Evolutionary conservation across 2,797 vertebrate genomes (phyloP), one percentile per base, ranked within the genome.

Genomic region (Psittacula echo): DNA sequence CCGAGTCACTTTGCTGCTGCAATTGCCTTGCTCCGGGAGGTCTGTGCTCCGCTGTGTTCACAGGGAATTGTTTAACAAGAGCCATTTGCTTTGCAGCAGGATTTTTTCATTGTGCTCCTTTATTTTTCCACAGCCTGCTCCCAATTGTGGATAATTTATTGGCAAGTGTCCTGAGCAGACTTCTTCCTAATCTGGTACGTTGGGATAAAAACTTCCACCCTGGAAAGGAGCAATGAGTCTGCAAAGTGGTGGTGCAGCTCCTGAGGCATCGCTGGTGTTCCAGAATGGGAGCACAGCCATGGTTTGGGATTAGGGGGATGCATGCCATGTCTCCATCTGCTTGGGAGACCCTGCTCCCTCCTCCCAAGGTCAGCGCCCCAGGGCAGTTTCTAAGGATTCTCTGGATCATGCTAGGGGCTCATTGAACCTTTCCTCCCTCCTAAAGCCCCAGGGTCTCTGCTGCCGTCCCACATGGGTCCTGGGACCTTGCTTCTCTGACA

Each of bases 61-160:
- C 53, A 42, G 84, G 87, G 95, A 92, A 89, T 64, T 76, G 87
- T 85, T 91, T 87, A 93, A 92, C 89, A 65, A 87, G 82, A 94
- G 60, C 79, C 78, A 74, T 74, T 89, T 83, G 39, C 74, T 90
- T 70, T 95, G 90, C 88, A 95, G 81, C 75, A 81, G 65, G n/a
- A 61, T 64, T 92, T 87, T 87, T 90, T 77, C 93, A 88, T 32
- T 76, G 26, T 48, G 39, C 54, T 85, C 20, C 78, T 94, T 92
- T 78, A 27, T 89, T 93, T 87, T 90, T 89, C 89, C 75, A 24
- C 83, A 98, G 97, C 48, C 96, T 98, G 64, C 97, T 98, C 81
- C 98, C 98, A 30, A 32, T 98, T 16, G 96, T 96, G 95, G 97
- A 97, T 94, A 97, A 98, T 90, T 94, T 98, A 80, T 88, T 98